Evolutionary conservation across 2,888 invertebrate species (phyloP).

Genomic region (Fabriciana adippe): DNA sequence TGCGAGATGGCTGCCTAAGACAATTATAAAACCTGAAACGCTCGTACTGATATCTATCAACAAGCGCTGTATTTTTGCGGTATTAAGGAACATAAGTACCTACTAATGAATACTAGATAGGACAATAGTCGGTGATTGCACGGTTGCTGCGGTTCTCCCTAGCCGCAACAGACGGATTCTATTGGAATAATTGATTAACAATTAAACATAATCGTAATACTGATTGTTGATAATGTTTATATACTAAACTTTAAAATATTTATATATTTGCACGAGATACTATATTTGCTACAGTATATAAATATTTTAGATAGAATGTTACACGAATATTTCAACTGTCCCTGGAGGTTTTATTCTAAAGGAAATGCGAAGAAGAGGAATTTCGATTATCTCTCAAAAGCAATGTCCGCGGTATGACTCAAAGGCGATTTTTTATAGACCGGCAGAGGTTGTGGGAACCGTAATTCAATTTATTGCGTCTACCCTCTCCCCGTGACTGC

Average conservation of each 20-base stretch:
- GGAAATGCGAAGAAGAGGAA: constrained; percentile 39
- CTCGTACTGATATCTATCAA: background rate
- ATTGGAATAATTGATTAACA: constrained; percentile 54
- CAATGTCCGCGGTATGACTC: constrained; percentile 46
- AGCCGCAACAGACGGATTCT: constrained; percentile 48
- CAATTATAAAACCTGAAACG: no score
- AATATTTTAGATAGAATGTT: constrained; percentile 11
- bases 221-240: constrained; percentile 34
- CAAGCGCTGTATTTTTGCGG: background rate
- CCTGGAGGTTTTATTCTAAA: constrained; percentile 3
- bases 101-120: constrained; percentile 37
- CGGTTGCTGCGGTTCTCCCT: constrained; percentile 56
- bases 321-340: constrained; percentile 18
- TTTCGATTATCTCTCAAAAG: constrained; percentile 50
- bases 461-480: constrained; percentile 75
- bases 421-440: constrained; percentile 66
- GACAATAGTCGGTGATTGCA: constrained; percentile 67
- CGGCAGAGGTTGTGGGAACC: constrained; percentile 60
- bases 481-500: constrained; percentile 58
- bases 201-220: constrained; percentile 9
- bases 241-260: background rate
- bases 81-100: constrained; percentile 17
- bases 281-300: background rate
- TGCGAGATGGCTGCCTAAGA: no score
- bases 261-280: background rate